Base-by-base conservation (phyloP, 2,113 vertebrate species). In the Psophia crepitans region DNA sequence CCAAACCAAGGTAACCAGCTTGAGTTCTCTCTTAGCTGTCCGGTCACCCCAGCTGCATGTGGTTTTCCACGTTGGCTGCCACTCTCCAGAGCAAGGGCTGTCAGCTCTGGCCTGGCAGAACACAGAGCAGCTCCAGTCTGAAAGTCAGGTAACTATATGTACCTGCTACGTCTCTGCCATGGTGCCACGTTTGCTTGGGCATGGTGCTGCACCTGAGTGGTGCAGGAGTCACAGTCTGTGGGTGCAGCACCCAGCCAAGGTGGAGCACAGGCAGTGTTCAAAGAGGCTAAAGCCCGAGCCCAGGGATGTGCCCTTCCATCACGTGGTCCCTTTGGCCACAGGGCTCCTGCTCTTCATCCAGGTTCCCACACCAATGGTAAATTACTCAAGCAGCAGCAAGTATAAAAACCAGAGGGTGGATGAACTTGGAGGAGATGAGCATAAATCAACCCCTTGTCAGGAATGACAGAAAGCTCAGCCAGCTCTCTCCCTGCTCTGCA, bases 81-180 rank as follows among this genome's bases (percentile, higher is more conserved):
- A 3, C 26, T 33, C 39, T 69, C 28, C 0, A 0, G 48, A 43
- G 44, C 20, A 51, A 35, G 33, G 3, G 22, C 43, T 86, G 43
- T 6, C 1, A 2, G 70, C 30, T 69, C 58, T 2, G 4, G 35
- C 15, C 41, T 24, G 33, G 18, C 30, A 77, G 77, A 54, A 65
- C 5, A 4, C 2, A 39, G 39, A 61, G 33, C 17, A 57, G 12
- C 60, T 77, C 49, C 64, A 91, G 49, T 65, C 5, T 8, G 2
- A 24, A 33, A 27, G 16, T 4, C 6, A 2, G 54, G 12, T 12
- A n/a, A 51, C 13, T 66, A 1, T 10, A 14, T 2, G 28, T 20
- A 27, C 18, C 51, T 65, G 58, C 49, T 43, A 0, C 3, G 1
- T 26, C 54, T 49, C 53, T 66, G 57, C 12, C 46, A 5, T 2